A percentile compares a stretch with the other conserved stretches of the same genome.
Evolutionary conservation across 2,113 vertebrate genomes (phyloP).

Genomic region (Mohoua ochrocephala): DNA sequence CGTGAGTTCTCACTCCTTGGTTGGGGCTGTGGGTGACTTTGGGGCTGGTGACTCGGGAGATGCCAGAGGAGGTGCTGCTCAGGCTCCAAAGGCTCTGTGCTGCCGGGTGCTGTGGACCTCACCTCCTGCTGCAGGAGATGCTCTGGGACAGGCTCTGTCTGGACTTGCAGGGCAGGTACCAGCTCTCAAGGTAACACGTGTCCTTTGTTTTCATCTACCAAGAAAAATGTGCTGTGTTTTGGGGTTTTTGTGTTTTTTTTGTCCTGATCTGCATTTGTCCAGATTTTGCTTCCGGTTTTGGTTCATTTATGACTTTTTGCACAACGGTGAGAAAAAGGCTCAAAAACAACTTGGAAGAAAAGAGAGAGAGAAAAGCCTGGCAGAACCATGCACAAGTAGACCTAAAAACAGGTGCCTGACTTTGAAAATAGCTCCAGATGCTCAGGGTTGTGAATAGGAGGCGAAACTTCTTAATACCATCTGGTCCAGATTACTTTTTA

Average conservation of each 20-base stretch:
- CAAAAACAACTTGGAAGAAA: background rate
- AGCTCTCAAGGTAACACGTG: background rate
- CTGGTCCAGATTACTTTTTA: background rate
- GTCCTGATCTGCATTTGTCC: background rate
- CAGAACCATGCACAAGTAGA: background rate
- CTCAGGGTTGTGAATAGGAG: background rate
- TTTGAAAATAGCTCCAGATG: background rate
- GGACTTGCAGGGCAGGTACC: background rate
- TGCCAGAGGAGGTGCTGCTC: background rate
- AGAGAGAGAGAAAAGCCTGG: background rate
- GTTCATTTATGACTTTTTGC: background rate
- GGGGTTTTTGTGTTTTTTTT: background rate
- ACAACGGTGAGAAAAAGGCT: background rate
- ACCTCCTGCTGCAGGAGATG: background rate
- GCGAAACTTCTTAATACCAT: background rate
- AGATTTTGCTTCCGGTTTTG: background rate
- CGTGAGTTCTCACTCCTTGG: background rate
- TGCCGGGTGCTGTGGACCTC: background rate
- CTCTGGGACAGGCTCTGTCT: background rate
- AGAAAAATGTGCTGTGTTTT: background rate
- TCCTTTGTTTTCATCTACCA: background rate
- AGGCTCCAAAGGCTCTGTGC: background rate
- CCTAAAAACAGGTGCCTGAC: background rate
- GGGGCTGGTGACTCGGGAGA: fast-evolving
- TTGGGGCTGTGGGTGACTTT: background rate